Base-by-base conservation (phyloP, 2,113 vertebrate genomes). In the Pelobates fuscus region DNA sequence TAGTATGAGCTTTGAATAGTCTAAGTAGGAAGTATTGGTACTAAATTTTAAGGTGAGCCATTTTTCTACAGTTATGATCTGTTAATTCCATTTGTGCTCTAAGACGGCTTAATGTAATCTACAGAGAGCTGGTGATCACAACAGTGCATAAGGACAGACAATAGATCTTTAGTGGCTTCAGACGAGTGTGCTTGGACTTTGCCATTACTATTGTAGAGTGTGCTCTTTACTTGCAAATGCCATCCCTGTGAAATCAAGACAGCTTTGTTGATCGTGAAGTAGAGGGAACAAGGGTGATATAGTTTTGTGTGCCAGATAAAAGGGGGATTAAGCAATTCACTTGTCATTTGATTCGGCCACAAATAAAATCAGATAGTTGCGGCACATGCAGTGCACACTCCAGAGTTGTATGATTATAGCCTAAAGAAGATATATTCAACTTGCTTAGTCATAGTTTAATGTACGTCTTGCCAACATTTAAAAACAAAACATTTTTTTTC, bases 301-400 rank as follows among this genome's bases (percentile, higher is more conserved):
- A 90, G 91, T 90, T 92, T 94, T 92, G 87, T 87, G 88, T 89
- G 88, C 88, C 91, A 90, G 88, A 93, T 89, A 95, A 91, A 93
- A 93, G 91, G 89, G 86, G 89, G 94, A 96, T 98, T 96, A 96
- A 88, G 84, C 86, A 92, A 90, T 93, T 91, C 92, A 94, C 87
- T 85, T 96, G 94, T 92, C 89, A 86, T 88, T 92, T 89, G 94
- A 91, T 95, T 95, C 94, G 90, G 92, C 87, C 89, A 84, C 84
- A 88, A 90, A 93, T 92, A 93, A 96, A 93, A 96, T 93, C 92
- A 90, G 91, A 94, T 94, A 95, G 91, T 91, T 89, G 86, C 87
- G 89, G 86, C 57, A 86, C 89, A 78, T 68, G 86, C 84, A 89
- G 90, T 89, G 86, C 91, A 89, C 90, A 88, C 89, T 90, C 85